These are phyloP conservation scores for Glaucopsyche alexis DNA, from an alignment of 2,888 invertebrate species.

Conservation along the genomic window DNA sequence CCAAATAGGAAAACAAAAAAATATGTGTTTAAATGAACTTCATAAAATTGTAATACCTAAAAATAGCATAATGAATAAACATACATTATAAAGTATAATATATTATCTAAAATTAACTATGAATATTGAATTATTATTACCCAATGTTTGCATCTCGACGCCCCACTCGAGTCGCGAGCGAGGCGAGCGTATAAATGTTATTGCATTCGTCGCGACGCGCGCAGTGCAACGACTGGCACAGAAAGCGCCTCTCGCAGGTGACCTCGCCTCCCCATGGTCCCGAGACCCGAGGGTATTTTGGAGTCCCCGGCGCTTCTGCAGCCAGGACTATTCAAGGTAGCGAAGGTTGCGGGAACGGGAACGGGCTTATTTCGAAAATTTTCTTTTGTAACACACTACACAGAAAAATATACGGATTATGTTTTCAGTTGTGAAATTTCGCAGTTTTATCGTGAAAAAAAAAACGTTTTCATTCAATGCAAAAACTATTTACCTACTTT, in stretches of 20 bases:
- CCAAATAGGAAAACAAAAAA: too few species aligned
- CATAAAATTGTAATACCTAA: background rate
- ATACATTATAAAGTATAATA: background rate
- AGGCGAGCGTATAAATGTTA: conserved; percentile 4
- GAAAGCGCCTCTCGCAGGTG: background rate
- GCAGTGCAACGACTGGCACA: background rate
- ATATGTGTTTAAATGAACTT: background rate
- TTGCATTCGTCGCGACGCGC: conserved; percentile 2
- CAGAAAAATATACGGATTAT: background rate
- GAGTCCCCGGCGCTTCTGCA: background rate
- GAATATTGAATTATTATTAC: conserved; percentile 6
- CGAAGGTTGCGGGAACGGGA: background rate
- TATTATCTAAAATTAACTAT: background rate
- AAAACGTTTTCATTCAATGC: too few species aligned
- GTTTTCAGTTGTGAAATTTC: background rate
- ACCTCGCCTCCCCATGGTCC: background rate
- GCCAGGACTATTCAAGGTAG: background rate
- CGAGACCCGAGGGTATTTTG: background rate
- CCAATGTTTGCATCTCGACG: background rate
- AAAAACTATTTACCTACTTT: too few species aligned
- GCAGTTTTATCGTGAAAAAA: too few species aligned
- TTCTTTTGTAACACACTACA: background rate
- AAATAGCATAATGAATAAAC: background rate
- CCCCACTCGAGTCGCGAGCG: background rate
- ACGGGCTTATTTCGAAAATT: background rate